These are phyloP conservation scores for Netelia fuscicornis DNA, from an alignment of 2,888 invertebrate species.

Conservation along the genomic window DNA sequence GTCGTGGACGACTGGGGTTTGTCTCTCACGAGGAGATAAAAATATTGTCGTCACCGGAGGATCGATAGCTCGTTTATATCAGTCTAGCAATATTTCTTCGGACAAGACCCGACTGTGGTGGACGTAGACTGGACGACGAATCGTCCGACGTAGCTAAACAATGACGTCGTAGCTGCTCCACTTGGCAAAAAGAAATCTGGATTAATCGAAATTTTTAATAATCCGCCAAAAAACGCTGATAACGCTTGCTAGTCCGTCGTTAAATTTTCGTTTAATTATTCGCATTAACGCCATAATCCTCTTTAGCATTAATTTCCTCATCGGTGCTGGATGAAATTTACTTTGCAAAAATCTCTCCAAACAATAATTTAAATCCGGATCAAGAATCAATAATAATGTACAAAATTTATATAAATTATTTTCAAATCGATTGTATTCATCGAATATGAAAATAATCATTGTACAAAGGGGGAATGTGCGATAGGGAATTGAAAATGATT, in stretches of 20 bases:
- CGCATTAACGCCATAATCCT: too few relatives aligned
- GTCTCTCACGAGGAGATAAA: slow-evolving; percentile 22
- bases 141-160: background rate
- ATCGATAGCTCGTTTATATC: slow-evolving; percentile 34
- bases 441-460: too few relatives aligned
- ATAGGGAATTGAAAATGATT: too few relatives aligned
- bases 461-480: too few relatives aligned
- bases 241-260: background rate
- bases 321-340: too few relatives aligned
- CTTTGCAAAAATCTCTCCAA: too few relatives aligned
- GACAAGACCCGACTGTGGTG: background rate
- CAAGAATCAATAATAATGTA: too few relatives aligned
- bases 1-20: background rate
- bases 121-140: slow-evolving; percentile 17
- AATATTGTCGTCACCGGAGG: slow-evolving; percentile 43
- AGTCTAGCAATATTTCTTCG: slow-evolving; percentile 17
- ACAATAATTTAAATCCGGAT: too few relatives aligned
- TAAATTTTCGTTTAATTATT: too few relatives aligned
- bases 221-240: background rate
- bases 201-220: background rate
- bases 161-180: slow-evolving; percentile 1
- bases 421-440: too few relatives aligned
- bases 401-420: too few relatives aligned
- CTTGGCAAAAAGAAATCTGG: background rate
- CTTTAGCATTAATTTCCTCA: too few relatives aligned